These are phyloP conservation scores for Taeniopygia guttata DNA, from an alignment of 2,797 vertebrate genomes.

Conservation along the genomic window DNA sequence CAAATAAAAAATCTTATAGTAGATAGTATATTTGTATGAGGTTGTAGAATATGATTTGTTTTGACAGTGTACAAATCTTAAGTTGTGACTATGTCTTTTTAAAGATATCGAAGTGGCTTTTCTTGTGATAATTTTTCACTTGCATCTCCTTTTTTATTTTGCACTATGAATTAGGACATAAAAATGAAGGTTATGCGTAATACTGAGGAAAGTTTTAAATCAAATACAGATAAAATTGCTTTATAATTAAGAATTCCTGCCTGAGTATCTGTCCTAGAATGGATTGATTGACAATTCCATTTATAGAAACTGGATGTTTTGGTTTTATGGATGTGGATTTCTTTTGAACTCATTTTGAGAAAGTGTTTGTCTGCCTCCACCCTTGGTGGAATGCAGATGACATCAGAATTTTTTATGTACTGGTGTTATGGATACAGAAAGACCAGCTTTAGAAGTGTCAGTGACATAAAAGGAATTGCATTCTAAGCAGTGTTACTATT, in stretches of 20 bases:
- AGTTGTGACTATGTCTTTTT: neutral
- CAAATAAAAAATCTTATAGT: neutral
- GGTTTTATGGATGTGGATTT: conserved; percentile 49
- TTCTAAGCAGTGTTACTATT: neutral
- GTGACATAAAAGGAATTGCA: neutral
- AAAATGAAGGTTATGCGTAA: neutral
- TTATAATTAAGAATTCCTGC: neutral
- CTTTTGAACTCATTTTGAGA: conserved; percentile 55
- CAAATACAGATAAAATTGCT: neutral
- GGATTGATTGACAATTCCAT: neutral
- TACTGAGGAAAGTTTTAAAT: neutral
- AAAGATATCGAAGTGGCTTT: neutral
- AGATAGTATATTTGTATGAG: neutral
- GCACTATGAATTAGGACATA: neutral
- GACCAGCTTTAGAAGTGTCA: neutral
- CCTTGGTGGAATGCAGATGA: conserved; percentile 30
- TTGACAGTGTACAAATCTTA: neutral
- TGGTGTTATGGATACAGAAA: neutral
- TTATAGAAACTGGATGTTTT: conserved; percentile 67
- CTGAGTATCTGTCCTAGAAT: neutral
- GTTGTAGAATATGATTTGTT: neutral
- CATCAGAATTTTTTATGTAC: conserved; percentile 31
- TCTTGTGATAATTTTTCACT: neutral
- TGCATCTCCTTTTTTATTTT: neutral
- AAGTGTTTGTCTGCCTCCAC: conserved; percentile 43